Base-by-base conservation (phyloP, 2,888 invertebrate species). In the Drosophila bunnanda region DNA sequence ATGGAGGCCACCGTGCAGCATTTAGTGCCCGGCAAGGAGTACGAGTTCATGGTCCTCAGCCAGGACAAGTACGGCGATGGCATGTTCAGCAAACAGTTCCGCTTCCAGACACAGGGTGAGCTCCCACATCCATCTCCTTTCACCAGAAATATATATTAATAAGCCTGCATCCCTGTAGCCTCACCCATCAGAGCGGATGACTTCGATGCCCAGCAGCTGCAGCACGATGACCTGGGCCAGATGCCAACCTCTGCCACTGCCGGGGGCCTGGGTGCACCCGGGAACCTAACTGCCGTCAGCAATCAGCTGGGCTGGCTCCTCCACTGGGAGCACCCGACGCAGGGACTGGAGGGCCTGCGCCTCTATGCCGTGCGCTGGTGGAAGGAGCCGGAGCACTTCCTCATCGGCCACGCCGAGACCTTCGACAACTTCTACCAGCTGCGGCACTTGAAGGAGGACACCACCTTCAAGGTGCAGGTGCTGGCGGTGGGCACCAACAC, bases 31-130 rank as follows among this genome's bases (percentile, higher is more conserved):
- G 96, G 93, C 72, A 94, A 95, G 25, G 95, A 96, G 89, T 98
- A 98, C 92, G 98, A 98, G 93, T 95, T 98, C 90, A 97, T 97
- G 94, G 96, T 98, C 53, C 94, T 97, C 54, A 96, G 97, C 80
- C 96, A 97, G 91, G 98, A 98, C 92, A 94, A 96, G 87, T 94
- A 95, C 70, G 98, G 98, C 9, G 97, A 98, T 87, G 98, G 98
- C 28, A 95, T 97, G 93, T 97, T 97, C 91, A 98, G 98, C 92
- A 96, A 97, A 91, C 94, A 96, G 13, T 93, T 97, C 34, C 94
- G 94, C 82, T 95, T 96, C 61, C 94, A 94, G 89, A 98, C 98
- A 0, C 94, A 95, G 91, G 94, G 93, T 93, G 82, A 83, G 57
- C 83, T 61, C 7, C 28, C 5, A 0, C 0, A 15, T 0, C 2